Evolutionary conservation across 92 coral and sea anemone genomes (phyloP), one percentile per base, ranked within the genome.

Genomic region (Porites lobata): DNA sequence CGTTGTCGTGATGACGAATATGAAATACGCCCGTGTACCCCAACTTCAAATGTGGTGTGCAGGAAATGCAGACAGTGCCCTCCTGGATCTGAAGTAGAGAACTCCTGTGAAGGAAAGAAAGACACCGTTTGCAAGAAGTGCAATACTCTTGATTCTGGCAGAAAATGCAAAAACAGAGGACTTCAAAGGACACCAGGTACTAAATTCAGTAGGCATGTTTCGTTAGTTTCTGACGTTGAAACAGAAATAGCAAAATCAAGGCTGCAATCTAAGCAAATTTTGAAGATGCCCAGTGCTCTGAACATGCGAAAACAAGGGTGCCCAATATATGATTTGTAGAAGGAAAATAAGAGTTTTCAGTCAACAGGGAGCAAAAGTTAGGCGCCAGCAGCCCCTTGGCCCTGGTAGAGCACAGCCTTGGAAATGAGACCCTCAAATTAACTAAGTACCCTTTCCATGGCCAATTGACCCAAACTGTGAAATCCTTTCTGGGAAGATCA

Each of bases 81-180:
- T 19, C 75, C 71, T 14, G 83, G 84, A 7, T 85, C 68, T 77
- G 77, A 22, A 17, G 77, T 77, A 50, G 9, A 64, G 17, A 54
- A 57, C 24, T 64, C 83, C 17, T 85, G 89, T 22, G 67, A 29
- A 38, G 19, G 59, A 32, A 85, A 67, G 54, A 56, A 21, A 7
- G 89, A 77, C 20, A 85, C 89, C 9, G 76, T 77, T 54, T 85
- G 89, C n/a, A 17, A 70, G 18, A 43, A 54, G 43, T 85, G 89
- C 29, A 62, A 17, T 4, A 68, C 54, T 3, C 9, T 10, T 21
- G 50, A 3, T 12, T 38, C 38, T 14, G 68, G 3, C 62, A 21
- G 15, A 22, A 61, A 11, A 20, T 80, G 84, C 64, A 26, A 52
- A 62, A 22, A 53, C 24, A 29, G 29, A 0, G 72, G 18, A 50